Percentiles rank a stretch among this genome's conserved stretches.
phyloP scores from a whole-genome alignment of 92 coral and sea anemone species.

The Galaxea fascicularis region DNA sequence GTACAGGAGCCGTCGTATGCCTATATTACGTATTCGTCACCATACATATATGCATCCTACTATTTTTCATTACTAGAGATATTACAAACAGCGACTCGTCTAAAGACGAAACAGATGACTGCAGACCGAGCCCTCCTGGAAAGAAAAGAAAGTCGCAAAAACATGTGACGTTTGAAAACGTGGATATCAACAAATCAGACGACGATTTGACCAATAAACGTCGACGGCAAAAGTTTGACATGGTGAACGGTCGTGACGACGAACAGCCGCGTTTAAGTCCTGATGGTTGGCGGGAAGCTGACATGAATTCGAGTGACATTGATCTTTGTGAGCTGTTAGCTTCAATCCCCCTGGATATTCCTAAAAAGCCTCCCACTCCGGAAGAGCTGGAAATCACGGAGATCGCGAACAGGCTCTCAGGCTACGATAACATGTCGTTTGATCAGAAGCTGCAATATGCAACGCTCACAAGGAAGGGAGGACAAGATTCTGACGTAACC shows the following conservation, averaged over 20 bases:
- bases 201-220: constrained; percentile 18
- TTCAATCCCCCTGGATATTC: constrained; percentile 78
- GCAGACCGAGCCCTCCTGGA: constrained; percentile 26
- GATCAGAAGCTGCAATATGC: constrained; percentile 71
- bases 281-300: constrained; percentile 17
- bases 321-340: constrained; percentile 82
- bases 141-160: constrained; percentile 69
- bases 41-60: neutral
- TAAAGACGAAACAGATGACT: constrained; percentile 45
- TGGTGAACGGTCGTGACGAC: neutral
- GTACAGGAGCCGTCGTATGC: neutral
- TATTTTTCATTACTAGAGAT: constrained; percentile 4
- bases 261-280: neutral
- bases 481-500: constrained; percentile 4
- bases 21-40: neutral
- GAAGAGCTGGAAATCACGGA: constrained; percentile 74
- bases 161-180: constrained; percentile 82
- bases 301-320: constrained; percentile 65
- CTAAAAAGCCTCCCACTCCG: constrained; percentile 51
- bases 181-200: constrained; percentile 56
- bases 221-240: constrained; percentile 28
- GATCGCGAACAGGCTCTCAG: constrained; percentile 77
- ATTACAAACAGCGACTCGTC: constrained; percentile 55
- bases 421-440: constrained; percentile 79
- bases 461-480: constrained; percentile 35